phyloP scores from a whole-genome alignment of 53 echinoderm and acorn worm genomes.

The Crossaster papposus region DNA sequence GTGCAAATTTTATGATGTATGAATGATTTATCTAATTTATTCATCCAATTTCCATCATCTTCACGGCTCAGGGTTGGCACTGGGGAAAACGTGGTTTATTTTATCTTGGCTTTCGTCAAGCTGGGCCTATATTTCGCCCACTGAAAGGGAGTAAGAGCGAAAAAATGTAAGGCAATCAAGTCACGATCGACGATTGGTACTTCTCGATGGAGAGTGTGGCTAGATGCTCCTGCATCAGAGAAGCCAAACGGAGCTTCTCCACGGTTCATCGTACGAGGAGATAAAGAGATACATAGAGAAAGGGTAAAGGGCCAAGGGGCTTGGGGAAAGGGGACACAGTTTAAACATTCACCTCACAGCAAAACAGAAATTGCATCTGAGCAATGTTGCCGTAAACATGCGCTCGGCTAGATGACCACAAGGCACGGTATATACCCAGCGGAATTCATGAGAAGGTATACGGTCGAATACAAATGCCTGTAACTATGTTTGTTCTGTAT shows the following conservation, averaged over 20 bases:
- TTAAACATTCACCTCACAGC: constrained; percentile 1
- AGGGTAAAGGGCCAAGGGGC: neutral
- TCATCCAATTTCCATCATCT: neutral
- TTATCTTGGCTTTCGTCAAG: neutral
- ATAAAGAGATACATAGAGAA: no score
- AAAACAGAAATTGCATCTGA: neutral
- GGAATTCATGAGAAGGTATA: neutral
- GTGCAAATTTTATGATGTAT: neutral
- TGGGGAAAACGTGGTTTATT: neutral
- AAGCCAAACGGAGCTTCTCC: neutral
- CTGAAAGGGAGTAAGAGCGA: neutral
- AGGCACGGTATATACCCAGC: neutral
- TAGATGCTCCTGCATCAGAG: neutral
- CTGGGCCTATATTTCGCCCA: neutral
- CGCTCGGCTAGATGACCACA: neutral
- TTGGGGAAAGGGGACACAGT: neutral
- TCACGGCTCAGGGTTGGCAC: neutral
- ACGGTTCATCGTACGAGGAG: constrained; percentile 2
- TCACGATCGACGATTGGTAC: constrained; percentile 36
- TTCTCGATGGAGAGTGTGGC: neutral
- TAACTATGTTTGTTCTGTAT: no score
- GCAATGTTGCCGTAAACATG: constrained; percentile 1
- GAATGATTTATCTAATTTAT: neutral
- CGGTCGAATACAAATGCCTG: neutral
- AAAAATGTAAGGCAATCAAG: neutral